Evolutionary conservation across 2,888 invertebrate genomes (phyloP).

Genomic region (Dysmachus trigonus): DNA sequence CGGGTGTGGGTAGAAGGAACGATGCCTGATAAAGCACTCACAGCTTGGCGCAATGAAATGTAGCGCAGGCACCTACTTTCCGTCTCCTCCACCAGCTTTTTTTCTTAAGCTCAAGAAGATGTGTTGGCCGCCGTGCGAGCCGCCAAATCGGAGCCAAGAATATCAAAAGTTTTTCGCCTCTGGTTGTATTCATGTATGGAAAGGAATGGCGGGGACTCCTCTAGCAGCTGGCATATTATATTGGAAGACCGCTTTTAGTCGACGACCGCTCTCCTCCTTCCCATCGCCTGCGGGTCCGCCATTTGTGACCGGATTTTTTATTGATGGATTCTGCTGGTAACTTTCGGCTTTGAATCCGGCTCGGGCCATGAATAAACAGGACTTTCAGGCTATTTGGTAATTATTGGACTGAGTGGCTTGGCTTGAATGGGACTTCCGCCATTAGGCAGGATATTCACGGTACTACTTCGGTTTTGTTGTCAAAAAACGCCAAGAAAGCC

Average conservation of each 20-base stretch:
- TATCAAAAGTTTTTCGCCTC: conserved; percentile 40
- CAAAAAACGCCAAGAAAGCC: not conserved
- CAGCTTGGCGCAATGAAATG: not conserved
- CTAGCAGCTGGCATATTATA: conserved; percentile 7
- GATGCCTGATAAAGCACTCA: conserved; percentile 7
- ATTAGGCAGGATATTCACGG: not conserved
- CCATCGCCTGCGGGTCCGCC: not conserved
- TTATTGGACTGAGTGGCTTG: not conserved
- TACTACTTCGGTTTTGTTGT: not conserved
- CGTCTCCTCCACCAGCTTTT: not conserved
- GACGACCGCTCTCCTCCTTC: not conserved
- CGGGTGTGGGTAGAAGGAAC: not conserved
- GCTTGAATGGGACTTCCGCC: conserved; percentile 6
- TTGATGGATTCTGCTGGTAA: conserved; percentile 9
- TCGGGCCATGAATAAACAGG: conserved; percentile 27
- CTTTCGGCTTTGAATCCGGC: conserved; percentile 14
- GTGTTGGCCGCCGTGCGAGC: conserved; percentile 11
- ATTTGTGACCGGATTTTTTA: conserved; percentile 20
- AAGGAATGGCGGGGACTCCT: not conserved
- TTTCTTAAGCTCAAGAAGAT: not conserved
- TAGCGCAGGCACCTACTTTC: not conserved
- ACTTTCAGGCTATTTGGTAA: conserved; percentile 30
- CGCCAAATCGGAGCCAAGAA: conserved; percentile 41
- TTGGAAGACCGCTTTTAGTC: not conserved
- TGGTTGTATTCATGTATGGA: conserved; percentile 21